These are phyloP conservation scores for Mesorhabditis spiculigera DNA, from an alignment of 2,888 invertebrate species.

Conservation along the genomic window DNA sequence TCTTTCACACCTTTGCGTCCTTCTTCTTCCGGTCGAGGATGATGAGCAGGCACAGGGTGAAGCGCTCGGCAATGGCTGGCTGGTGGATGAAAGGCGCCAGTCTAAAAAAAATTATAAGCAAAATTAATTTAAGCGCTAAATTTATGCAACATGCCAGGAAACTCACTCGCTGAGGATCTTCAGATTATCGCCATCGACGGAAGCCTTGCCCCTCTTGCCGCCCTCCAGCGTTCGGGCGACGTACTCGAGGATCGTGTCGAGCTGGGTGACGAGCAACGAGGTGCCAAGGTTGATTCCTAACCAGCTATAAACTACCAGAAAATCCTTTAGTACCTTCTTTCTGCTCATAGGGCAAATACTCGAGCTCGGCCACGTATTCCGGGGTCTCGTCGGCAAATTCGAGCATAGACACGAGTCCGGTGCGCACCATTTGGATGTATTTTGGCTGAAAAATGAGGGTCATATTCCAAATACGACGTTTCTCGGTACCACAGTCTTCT, in stretches of 20 bases:
- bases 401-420: slow-evolving; percentile 31
- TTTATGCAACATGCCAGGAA: slow-evolving; percentile 7
- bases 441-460: background rate
- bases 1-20: slow-evolving; percentile 17
- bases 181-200: slow-evolving; percentile 19
- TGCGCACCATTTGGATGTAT: slow-evolving; percentile 16
- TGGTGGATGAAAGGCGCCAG: slow-evolving; percentile 38
- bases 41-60: slow-evolving; percentile 36
- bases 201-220: slow-evolving; percentile 17
- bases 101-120: slow-evolving; percentile 16
- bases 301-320: background rate
- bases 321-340: background rate
- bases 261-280: slow-evolving; percentile 28
- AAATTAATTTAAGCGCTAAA: slow-evolving; percentile 5
- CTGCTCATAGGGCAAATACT: background rate
- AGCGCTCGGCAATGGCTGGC: slow-evolving; percentile 29
- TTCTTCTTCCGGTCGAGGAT: slow-evolving; percentile 32
- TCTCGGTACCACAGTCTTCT: background rate
- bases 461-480: background rate
- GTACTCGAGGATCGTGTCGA: slow-evolving; percentile 34
- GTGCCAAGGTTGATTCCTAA: slow-evolving; percentile 36
- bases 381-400: slow-evolving; percentile 31
- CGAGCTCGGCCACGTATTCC: background rate
- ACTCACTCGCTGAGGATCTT: slow-evolving; percentile 29
- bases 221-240: slow-evolving; percentile 25